Base-by-base conservation (phyloP, 2,888 invertebrate species). In the Polydrusus cervinus region DNA sequence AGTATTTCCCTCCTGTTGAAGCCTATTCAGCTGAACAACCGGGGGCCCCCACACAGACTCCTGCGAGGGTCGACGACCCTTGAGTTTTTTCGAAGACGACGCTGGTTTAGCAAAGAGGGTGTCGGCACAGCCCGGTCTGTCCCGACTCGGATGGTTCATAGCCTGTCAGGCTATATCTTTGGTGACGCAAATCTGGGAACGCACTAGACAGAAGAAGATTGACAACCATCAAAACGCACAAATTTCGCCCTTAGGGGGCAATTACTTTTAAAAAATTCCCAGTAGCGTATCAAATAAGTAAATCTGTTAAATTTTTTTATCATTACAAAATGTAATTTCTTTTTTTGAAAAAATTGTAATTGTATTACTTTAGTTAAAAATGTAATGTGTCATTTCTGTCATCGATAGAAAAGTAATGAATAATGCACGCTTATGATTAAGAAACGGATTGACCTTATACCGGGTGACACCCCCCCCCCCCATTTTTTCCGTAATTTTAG, bases 11-110 rank as follows among this genome's bases (percentile, higher is more conserved):
- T 57, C 34, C 51, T 34, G 20, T 34, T 66, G 13, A 60, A 40
- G 47, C 40, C 43, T 53, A 30, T 71, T 60, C 66, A 60, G 38
- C 25, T 25, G 25, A 49, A 60, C 60, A 38, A 55, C 55, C 66
- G 38, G 47, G 60, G 57, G 60, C 18, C 47, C 47, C 72, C 72
- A 66, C 47, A 45, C 72, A 55, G 66, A 57, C 51, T 20, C 40
- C 34, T 47, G 51, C 47, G 18, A 43, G 60, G 72, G 65, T 72
- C 66, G 57, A 53, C 66, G 66, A 72, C 72, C 72, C 49, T 38
- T 25, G 47, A 49, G 45, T 66, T 60, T 51, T 34, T 43, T 47
- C 45, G 55, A 20, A 34, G 55, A 34, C 66, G 60, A 53, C 49
- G 64, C 64, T 64, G 45, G 14, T 64, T 49, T 64, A 34, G 64